A percentile compares a stretch with the other conserved stretches of the same genome.
Conservation (phyloP, 2,797 vertebrate species). For the Pseudochromis fuscus region DNA sequence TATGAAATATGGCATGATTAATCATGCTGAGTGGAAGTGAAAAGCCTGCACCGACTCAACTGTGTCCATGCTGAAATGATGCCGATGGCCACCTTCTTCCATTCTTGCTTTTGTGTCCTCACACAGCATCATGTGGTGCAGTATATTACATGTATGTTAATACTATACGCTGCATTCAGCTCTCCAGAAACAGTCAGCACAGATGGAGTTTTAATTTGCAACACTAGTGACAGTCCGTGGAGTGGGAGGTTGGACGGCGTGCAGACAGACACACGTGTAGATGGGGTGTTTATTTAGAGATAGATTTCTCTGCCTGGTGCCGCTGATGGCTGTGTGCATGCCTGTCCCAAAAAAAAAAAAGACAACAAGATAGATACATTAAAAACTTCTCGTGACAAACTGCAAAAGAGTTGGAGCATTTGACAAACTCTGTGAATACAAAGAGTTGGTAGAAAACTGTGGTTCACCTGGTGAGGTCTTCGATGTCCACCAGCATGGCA, state of each 20-base stretch:
- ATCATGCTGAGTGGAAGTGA: conserved; percentile 33
- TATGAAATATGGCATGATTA: conserved; percentile 27
- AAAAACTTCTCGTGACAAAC: no score
- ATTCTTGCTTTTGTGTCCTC: no score
- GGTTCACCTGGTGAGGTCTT: conserved; percentile 94
- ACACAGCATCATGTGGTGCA: conserved; percentile 22
- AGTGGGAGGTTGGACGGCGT: conserved; percentile 45
- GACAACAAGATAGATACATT: no score
- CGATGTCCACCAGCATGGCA: conserved; percentile 97
- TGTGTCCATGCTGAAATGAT: conserved; percentile 22
- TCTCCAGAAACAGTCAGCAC: conserved; percentile 60
- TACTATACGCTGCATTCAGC: conserved; percentile 22
- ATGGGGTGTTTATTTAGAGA: conserved; percentile 86
- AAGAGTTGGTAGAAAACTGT: background rate
- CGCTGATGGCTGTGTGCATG: conserved; percentile 96
- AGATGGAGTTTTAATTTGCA: conserved; percentile 57
- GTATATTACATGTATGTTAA: conserved; percentile 37
- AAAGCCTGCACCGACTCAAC: conserved; percentile 34
- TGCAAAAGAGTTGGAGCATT: no score
- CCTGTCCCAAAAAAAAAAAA: conserved; percentile 77
- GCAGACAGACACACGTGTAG: conserved; percentile 43
- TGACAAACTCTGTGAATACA: no score
- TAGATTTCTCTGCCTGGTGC: conserved; percentile 92
- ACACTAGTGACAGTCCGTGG: conserved; percentile 56
- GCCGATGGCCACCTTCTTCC: no score